Evolutionary conservation across 2,888 invertebrate species (phyloP), one percentile per base, ranked within the genome.

Genomic region (Bembecia ichneumoniformis): DNA sequence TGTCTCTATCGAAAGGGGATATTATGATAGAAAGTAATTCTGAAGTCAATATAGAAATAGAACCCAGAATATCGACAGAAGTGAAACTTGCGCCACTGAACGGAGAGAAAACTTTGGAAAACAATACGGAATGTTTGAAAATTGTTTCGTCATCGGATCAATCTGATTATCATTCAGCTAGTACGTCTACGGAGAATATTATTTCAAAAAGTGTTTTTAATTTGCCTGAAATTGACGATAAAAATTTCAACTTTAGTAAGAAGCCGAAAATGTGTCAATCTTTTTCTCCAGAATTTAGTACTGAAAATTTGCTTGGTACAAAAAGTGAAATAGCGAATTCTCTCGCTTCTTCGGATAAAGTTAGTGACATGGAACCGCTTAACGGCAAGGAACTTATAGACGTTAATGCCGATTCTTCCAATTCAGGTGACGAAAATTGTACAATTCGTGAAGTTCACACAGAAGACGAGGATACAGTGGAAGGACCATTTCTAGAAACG

Each of bases 391-490:
- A 28, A 34, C 11, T n/a, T 46, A n/a, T 2, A 11, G 11, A 16
- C 20, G 28, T 28, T n/a, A n/a, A n/a, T 28, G 49, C 55, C 34
- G 51, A 57, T 47, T 50, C 53, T 15, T 62, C 58, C 14, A 66
- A 74, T 56, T 48, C 60, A 35, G 70, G 74, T 50, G 71, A 74
- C 11, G 73, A 60, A 58, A 67, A 78, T 55, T 28, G 44, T n/a
- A 76, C 78, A n/a, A 58, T 71, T 3, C 59, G 55, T 49, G 82
- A 83, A 64, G 55, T 79, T 3, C 65, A 77, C 49, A 86, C 86
- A 13, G 86, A 87, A 66, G 82, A 83, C 54, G 86, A 86, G 63
- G 86, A 87, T 55, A 87, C 86, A 5, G 56, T 77, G 45, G 86
- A 86, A 64, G 86, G 83, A 9, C 84, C 86, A 13, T 83, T 84